Conservation (phyloP, 2,113 vertebrate genomes). For the Triplophysa tibetana region DNA sequence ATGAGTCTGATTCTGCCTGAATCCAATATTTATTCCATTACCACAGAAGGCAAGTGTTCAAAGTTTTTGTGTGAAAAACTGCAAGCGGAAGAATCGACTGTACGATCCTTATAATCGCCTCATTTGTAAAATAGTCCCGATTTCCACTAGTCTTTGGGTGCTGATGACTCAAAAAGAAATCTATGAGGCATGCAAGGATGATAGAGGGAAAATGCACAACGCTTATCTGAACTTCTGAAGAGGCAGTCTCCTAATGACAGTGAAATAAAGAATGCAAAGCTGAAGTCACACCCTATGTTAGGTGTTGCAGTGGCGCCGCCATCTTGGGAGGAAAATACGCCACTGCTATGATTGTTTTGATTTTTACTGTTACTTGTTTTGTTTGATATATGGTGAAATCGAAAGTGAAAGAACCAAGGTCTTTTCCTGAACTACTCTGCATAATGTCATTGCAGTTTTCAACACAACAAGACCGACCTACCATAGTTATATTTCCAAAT, state of each 20-base stretch:
- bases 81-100: not conserved
- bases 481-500: too few relatives aligned
- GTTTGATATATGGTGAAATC: too few relatives aligned
- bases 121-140: constrained; percentile 72
- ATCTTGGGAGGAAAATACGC: too few relatives aligned
- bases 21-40: constrained; percentile 67
- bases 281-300: too few relatives aligned
- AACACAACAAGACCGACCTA: too few relatives aligned
- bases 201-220: constrained; percentile 47
- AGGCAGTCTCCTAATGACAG: constrained; percentile 10
- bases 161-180: constrained; percentile 63
- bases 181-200: constrained; percentile 49
- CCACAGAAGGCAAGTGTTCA: constrained; percentile 44
- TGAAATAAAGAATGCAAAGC: not conserved
- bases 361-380: too few relatives aligned
- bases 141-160: constrained; percentile 57
- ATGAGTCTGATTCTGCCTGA: constrained; percentile 60
- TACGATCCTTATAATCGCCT: constrained; percentile 65
- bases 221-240: constrained; percentile 40
- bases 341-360: too few relatives aligned
- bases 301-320: too few relatives aligned
- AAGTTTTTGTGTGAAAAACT: constrained; percentile 49
- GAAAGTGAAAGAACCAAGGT: too few relatives aligned
- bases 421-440: too few relatives aligned
- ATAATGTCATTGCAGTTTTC: too few relatives aligned